Percentiles rank a stretch among this genome's conserved stretches.
Evolutionary conservation across 2,113 vertebrate species (phyloP).

Genomic region (Ophiodon elongatus): DNA sequence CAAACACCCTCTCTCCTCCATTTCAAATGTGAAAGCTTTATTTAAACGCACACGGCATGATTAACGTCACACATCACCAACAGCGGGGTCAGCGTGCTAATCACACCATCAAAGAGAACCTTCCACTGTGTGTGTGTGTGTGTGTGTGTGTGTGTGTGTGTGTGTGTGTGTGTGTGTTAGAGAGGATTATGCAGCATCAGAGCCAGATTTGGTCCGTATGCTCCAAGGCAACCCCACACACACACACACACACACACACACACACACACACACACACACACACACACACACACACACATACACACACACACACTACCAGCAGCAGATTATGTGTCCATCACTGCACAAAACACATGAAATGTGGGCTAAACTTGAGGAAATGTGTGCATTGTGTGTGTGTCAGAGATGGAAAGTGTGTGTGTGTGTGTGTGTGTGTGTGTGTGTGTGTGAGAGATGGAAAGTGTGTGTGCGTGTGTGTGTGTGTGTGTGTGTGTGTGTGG

Average conservation of each 20-base stretch:
- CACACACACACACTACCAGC: slow-evolving; percentile 1
- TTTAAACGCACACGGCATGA: neutral
- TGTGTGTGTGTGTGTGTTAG: slow-evolving; percentile 13
- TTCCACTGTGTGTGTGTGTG: slow-evolving; percentile 22
- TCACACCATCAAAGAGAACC: slow-evolving; percentile 32
- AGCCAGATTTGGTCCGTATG: slow-evolving; percentile 76
- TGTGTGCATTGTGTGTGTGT: too few relatives aligned
- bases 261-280: too few relatives aligned
- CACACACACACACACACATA: too few relatives aligned
- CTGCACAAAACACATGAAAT: slow-evolving; percentile 41
- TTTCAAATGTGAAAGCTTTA: slow-evolving; percentile 7
- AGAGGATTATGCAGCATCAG: slow-evolving; percentile 70
- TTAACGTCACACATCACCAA: slow-evolving; percentile 34
- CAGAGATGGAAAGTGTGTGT: neutral
- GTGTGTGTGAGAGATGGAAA: neutral
- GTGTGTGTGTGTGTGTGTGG: slow-evolving; percentile 18
- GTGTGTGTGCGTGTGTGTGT: slow-evolving; percentile 8
- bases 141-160: slow-evolving; percentile 35
- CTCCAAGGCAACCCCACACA: slow-evolving; percentile 34
- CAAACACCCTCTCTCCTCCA: fast-evolving
- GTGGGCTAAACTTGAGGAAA: too few relatives aligned
- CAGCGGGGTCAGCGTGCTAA: slow-evolving; percentile 23
- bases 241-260: too few relatives aligned
- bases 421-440: slow-evolving; percentile 10
- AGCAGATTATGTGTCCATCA: slow-evolving; percentile 70